Evolutionary conservation across 2,797 vertebrate species (phyloP).

Genomic region (Columba guinea): DNA sequence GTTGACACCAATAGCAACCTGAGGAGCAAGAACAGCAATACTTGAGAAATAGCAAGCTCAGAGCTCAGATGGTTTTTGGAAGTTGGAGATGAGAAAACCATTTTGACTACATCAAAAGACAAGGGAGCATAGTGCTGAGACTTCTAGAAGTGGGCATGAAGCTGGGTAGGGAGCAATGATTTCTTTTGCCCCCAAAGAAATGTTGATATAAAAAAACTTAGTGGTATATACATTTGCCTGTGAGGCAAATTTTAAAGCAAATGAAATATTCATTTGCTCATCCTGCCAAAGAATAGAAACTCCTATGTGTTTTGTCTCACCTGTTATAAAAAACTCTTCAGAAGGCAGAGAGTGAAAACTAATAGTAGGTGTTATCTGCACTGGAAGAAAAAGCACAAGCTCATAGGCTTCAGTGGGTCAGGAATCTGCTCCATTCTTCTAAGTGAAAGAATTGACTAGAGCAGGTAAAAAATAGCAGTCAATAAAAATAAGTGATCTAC

Average conservation of each 20-base stretch:
- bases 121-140: background rate
- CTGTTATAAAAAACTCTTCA: background rate
- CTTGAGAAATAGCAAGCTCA: background rate
- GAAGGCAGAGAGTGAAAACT: background rate
- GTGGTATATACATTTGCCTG: background rate
- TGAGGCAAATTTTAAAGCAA: background rate
- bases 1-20: background rate
- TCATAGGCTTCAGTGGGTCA: background rate
- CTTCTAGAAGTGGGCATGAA: background rate
- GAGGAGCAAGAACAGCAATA: background rate
- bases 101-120: background rate
- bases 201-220: background rate
- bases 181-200: background rate
- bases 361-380: background rate
- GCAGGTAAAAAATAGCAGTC: background rate
- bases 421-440: background rate
- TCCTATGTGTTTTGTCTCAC: background rate
- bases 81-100: background rate
- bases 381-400: background rate
- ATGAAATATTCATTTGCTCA: background rate
- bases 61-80: background rate
- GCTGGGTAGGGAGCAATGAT: background rate
- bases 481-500: background rate
- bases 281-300: background rate
- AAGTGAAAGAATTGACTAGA: background rate